phyloP scores from a whole-genome alignment of 2,888 invertebrate genomes.

The Mystacides longicornis region DNA sequence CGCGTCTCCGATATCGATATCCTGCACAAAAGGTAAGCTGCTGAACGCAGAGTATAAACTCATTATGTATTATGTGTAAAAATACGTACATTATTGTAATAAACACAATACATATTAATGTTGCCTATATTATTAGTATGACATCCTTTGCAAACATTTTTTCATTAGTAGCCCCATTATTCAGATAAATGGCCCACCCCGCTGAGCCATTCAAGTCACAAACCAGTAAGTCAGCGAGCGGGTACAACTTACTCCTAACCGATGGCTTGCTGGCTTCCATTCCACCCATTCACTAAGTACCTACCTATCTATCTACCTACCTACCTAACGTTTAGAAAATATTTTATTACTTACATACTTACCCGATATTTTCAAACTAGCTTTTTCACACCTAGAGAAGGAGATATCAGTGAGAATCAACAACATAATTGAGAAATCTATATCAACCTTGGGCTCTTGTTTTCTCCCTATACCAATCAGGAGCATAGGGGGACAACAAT shows the following conservation, averaged over 20 bases:
- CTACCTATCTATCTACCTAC: neutral
- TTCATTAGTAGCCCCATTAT: constrained; percentile 25
- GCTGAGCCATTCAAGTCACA: constrained; percentile 21
- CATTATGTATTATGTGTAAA: too few relatives aligned
- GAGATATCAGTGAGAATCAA: neutral
- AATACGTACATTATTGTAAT: too few relatives aligned
- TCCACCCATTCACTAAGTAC: neutral
- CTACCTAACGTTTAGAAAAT: neutral
- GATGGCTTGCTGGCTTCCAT: too few relatives aligned
- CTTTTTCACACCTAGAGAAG: neutral
- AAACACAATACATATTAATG: too few relatives aligned
- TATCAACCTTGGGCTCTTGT: neutral
- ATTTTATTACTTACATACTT: neutral
- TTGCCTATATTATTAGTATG: constrained; percentile 24
- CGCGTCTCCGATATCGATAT: too few relatives aligned
- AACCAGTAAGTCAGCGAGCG: neutral
- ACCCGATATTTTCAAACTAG: neutral
- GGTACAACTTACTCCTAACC: too few relatives aligned
- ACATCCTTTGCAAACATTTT: constrained; percentile 26
- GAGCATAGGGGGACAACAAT: too few relatives aligned
- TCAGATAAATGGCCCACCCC: constrained; percentile 24
- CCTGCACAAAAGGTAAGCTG: too few relatives aligned
- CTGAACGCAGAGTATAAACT: too few relatives aligned
- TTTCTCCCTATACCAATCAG: too few relatives aligned
- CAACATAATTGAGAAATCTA: neutral